Percentiles rank a stretch among this genome's conserved stretches.
These are phyloP conservation scores for Ibidorhyncha struthersii DNA, from an alignment of 2,113 vertebrate genomes.

Conservation along the genomic window DNA sequence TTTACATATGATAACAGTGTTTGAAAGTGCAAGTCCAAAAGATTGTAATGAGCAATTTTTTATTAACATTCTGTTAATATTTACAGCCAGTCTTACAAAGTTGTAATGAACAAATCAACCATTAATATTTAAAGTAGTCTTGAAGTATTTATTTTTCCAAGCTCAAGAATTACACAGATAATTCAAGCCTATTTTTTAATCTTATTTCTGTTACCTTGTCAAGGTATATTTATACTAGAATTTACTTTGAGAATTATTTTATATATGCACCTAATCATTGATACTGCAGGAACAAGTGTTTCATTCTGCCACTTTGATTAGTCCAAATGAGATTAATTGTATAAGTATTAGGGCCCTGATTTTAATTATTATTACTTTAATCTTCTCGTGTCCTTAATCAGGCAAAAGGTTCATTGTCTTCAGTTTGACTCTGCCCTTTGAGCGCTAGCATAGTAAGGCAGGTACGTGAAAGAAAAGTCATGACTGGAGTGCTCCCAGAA, in stretches of 20 bases:
- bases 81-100: background rate
- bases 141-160: background rate
- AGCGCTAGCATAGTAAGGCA: background rate
- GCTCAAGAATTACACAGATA: background rate
- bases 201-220: background rate
- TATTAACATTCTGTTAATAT: background rate
- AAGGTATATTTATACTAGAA: background rate
- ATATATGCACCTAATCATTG: background rate
- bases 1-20: background rate
- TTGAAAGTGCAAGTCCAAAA: background rate
- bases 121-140: background rate
- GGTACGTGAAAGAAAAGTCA: background rate
- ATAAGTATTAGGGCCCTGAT: background rate
- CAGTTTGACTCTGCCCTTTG: background rate
- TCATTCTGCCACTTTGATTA: conserved; percentile 9
- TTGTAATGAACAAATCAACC: background rate
- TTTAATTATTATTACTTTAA: conserved; percentile 4
- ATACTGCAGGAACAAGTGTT: background rate
- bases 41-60: background rate
- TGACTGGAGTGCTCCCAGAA: background rate
- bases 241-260: background rate
- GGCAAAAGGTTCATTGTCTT: background rate
- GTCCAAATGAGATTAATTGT: background rate
- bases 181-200: background rate
- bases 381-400: background rate